Base-by-base conservation (phyloP, 2,888 invertebrate species). In the Periphyllus acericola region DNA sequence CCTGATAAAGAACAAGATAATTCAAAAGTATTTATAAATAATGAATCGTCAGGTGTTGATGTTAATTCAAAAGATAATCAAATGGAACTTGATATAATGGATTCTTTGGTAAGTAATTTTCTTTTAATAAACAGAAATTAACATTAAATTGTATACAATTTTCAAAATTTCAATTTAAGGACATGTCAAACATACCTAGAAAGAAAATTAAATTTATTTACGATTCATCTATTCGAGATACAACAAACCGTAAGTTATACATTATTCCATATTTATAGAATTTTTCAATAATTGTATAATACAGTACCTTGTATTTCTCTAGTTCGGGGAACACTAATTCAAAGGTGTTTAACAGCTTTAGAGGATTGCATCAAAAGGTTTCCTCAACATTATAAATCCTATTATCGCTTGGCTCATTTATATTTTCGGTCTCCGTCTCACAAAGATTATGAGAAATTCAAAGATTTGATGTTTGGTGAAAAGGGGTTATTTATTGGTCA, bases 301-400 rank as follows among this genome's bases (percentile, higher is more conserved):
- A 25, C 46, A 55, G 0, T 83, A 76, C 21, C 29, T 75, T 21
- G 21, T 83, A 21, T 40, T 60, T 83, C 36, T n/a, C 1, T 52
- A 89, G 89, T 89, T 86, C 89, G 90, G 83, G 83, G 89, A 55
- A 60, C 81, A 82, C 93, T 96, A 83, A 94, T 95, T 60, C 92
- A 93, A 55, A 93, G 93, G 71, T 97, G 97, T 91, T 92, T 96
- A 29, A 93, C 94, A 91, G 97, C 97, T 55, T 92, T 98, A 89
- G 96, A 96, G 92, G 95, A 96, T 90, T 98, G 98, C 91, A 94
- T 96, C 14, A 93, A 94, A 80, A 93, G 98, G 79, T 96, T 98
- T 91, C 95, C 97, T 0, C 96, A 97, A 90, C 97, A 98, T 92
- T 98, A 98, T 91, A 98, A 98, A 92, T 96, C 98, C 0, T 93